Base-by-base conservation (phyloP, 1,140 invertebrate species). In the Acromyrmex heyeri region DNA sequence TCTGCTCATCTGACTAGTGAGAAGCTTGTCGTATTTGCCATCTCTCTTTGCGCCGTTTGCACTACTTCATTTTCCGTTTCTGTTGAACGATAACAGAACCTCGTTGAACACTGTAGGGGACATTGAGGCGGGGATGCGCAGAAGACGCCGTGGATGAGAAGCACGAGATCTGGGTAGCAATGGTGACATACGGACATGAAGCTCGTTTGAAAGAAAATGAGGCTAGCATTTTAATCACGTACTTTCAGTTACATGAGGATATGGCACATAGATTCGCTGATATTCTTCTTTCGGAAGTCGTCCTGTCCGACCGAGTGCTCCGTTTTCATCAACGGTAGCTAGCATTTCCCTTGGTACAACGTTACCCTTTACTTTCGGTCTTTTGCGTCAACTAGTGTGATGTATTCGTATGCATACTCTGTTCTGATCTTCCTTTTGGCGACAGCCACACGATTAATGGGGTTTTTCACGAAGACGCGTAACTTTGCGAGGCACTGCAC, bases 21-120 rank as follows among this genome's bases (percentile, higher is more conserved):
- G 85, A 76, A 64, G 78, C 92, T 93, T 92, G 92, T 93, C 92
- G 88, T 93, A 93, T 93, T 93, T 93, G 92, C 91, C 89, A 93
- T 93, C 92, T 92, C 90, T 88, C 86, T 93, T 93, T 92, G 85
- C 87, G 85, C 75, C 85, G 79, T 91, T 91, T 91, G 88, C 69
- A 75, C 79, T 55, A 87, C 83, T 88, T 87, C 85, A 90, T 89
- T 92, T 90, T 88, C 88, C 87, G 77, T 89, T 90, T 86, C 83
- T 82, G 85, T 86, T 91, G 86, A 88, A 90, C 83, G 79, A 83
- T 73, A 85, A 64, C 79, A 85, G 65, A 75, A 90, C 38, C 81
- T 85, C 10, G 55, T 77, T 73, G 86, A 69, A 65, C 48, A 18
- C 18, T 50, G 65, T 24, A 48, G 44, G 27, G 78, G 62, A 85